phyloP scores from a whole-genome alignment of 2,797 vertebrate genomes.

The Pseudochromis fuscus region DNA sequence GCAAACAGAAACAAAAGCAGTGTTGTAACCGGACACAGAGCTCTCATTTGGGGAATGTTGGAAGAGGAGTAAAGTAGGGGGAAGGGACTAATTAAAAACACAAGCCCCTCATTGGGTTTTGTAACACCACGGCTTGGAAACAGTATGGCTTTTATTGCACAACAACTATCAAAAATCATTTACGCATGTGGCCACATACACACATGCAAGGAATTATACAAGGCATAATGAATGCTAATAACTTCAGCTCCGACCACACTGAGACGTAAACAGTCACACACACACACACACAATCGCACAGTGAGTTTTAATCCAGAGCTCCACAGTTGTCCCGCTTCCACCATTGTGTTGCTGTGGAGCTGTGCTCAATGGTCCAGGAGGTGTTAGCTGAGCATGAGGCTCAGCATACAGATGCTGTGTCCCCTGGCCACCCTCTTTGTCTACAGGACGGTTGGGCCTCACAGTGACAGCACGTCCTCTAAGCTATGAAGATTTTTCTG shows the following conservation, averaged over 20 bases:
- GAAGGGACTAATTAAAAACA: slow-evolving; percentile 79
- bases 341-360: slow-evolving; percentile 32
- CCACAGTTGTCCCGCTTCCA: slow-evolving; percentile 27
- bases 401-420: slow-evolving; percentile 63
- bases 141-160: slow-evolving; percentile 57
- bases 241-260: slow-evolving; percentile 36
- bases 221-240: slow-evolving; percentile 50
- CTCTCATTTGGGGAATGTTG: slow-evolving; percentile 72
- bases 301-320: slow-evolving; percentile 35
- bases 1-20: slow-evolving; percentile 68
- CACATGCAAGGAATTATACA: slow-evolving; percentile 39
- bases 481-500: slow-evolving; percentile 40
- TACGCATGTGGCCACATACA: slow-evolving; percentile 30
- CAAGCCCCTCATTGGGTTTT: slow-evolving; percentile 65
- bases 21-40: slow-evolving; percentile 73
- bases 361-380: slow-evolving; percentile 21
- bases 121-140: slow-evolving; percentile 34
- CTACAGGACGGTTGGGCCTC: slow-evolving; percentile 57
- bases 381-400: slow-evolving; percentile 45
- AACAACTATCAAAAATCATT: slow-evolving; percentile 56
- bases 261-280: slow-evolving; percentile 38
- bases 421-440: slow-evolving; percentile 40
- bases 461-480: slow-evolving; percentile 57
- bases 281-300: slow-evolving; percentile 25
- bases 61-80: slow-evolving; percentile 52